A percentile compares a stretch with the other conserved stretches of the same genome.
These are phyloP conservation scores for Lepidochitona cinerea DNA, from an alignment of 2,888 invertebrate genomes.

Conservation along the genomic window DNA sequence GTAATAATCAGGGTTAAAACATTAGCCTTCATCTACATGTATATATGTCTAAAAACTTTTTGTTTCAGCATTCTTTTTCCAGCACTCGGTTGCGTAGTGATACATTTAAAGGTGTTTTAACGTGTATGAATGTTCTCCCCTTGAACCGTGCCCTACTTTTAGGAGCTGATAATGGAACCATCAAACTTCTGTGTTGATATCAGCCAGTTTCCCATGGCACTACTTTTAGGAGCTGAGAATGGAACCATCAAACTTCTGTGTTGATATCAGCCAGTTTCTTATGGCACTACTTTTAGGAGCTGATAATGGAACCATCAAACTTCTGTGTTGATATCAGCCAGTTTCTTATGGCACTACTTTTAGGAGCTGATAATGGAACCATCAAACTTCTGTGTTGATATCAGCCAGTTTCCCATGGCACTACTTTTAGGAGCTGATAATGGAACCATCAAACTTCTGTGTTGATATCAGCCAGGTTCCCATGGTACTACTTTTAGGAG, in stretches of 20 bases:
- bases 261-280: neutral
- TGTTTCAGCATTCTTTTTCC: slow-evolving; percentile 78
- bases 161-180: slow-evolving; percentile 90
- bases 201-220: neutral
- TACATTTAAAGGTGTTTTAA: slow-evolving; percentile 91
- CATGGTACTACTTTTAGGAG: neutral
- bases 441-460: neutral
- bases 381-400: neutral
- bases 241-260: neutral
- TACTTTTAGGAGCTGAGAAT: neutral
- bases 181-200: slow-evolving; percentile 67
- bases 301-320: neutral
- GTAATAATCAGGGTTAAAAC: too few species aligned
- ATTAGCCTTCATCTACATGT: too few species aligned
- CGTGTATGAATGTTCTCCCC: slow-evolving; percentile 90
- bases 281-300: too few species aligned
- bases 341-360: too few species aligned
- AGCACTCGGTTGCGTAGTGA: slow-evolving; percentile 88
- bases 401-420: too few species aligned
- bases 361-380: neutral
- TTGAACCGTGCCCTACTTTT: slow-evolving; percentile 89
- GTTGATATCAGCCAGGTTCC: neutral
- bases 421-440: neutral
- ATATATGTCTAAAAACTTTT: too few species aligned
- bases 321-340: neutral